Evolutionary conservation across 2,113 vertebrate genomes (phyloP), one percentile per base, ranked within the genome.

Genomic region (Sinocyclocheilus grahami): DNA sequence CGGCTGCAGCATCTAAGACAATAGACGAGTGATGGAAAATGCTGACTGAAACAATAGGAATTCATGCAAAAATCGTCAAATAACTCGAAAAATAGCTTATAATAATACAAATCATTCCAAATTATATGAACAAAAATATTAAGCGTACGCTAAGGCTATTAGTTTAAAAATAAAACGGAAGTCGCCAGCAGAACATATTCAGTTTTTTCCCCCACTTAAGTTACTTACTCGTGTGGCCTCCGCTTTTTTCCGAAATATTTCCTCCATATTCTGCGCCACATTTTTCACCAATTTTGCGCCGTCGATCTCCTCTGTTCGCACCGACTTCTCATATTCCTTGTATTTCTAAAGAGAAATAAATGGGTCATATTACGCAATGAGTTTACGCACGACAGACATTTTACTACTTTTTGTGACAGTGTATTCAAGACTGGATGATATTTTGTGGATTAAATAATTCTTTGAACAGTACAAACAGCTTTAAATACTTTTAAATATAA

Each of bases 181-280:
- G 33, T 39, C 33, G 39, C 72, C 14, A 48, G 72, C 74, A 24
- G 71, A 75, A 24, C 12, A 24, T 24, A 14, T 37, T 42, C 7
- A 14, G 14, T 14, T 24, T 5, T 48, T n/a, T n/a, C 51, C 13
- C 42, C n/a, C 42, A 16, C 3, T 4, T 5, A 14, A 5, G 51
- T 78, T 46, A 80, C 78, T 88, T 93, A 99, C 98, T 95, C 96
- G 93, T 0, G 98, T 97, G 0, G 98, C 98, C 87, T 98, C 97
- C 3, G 96, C 95, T 91, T 99, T 99, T 89, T 95, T 99, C 88
- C 96, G 95, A 92, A 99, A 99, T 96, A 99, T 97, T 92, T 97
- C 97, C 87, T 98, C 98, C 97, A 99, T 98, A 91, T 95, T 97
- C 92, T 98, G 95, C 5, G 98, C 97, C 92, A 99, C 89, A 88